These are phyloP conservation scores for Smutsia gigantea DNA, from an alignment of 2,797 vertebrate genomes.

Conservation along the genomic window DNA sequence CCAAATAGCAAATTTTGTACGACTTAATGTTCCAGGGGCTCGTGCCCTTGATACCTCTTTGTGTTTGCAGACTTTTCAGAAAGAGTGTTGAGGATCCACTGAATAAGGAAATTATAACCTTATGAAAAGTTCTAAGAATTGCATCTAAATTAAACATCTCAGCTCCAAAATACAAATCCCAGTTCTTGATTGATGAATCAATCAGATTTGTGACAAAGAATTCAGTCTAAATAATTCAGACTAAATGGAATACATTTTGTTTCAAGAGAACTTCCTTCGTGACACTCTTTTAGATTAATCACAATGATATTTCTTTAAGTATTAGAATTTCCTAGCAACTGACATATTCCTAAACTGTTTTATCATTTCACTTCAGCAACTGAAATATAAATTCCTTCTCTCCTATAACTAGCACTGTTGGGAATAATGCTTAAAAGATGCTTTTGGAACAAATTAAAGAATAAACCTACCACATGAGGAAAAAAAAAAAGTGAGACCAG, in stretches of 20 bases:
- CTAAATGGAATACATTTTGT: conserved; percentile 40
- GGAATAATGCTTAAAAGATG: neutral
- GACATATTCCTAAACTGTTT: neutral
- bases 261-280: neutral
- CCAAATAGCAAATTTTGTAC: neutral
- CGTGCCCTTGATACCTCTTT: neutral
- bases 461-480: neutral
- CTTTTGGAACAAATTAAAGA: neutral
- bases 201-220: neutral
- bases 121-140: neutral
- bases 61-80: neutral
- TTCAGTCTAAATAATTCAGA: neutral
- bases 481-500: neutral
- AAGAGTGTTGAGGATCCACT: neutral
- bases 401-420: neutral
- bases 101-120: neutral
- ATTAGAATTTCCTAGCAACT: neutral
- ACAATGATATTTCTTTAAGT: neutral
- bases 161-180: neutral
- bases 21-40: neutral
- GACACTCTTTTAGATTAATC: neutral
- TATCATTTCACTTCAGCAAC: neutral
- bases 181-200: neutral
- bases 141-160: neutral
- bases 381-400: neutral